A percentile compares a stretch with the other conserved stretches of the same genome.
These are phyloP conservation scores for Gadopsis bispinosus DNA, from an alignment of 2,797 vertebrate genomes.

Conservation along the genomic window DNA sequence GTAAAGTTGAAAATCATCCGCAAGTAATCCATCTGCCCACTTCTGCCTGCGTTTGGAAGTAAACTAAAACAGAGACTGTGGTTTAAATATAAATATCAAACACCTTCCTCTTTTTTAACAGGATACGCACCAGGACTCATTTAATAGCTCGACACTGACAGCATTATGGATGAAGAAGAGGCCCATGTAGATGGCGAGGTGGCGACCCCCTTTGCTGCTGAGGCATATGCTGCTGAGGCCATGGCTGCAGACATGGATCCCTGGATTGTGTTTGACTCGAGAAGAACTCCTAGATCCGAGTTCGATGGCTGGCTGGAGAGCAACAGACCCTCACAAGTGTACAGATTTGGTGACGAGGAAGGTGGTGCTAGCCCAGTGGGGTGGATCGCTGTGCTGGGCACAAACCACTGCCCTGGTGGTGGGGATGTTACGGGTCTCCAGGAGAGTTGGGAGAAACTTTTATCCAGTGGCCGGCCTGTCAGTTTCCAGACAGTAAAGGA, in stretches of 20 bases:
- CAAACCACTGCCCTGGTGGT: conserved; percentile 61
- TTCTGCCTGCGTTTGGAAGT: too few relatives aligned
- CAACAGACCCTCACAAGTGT: conserved; percentile 90
- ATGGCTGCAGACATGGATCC: conserved; percentile 95
- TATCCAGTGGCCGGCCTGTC: conserved; percentile 83
- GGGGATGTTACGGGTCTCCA: conserved; percentile 86
- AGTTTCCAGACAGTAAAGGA: conserved; percentile 88
- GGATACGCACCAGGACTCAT: conserved; percentile 1
- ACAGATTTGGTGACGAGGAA: conserved; percentile 84
- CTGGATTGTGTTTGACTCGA: conserved; percentile 91
- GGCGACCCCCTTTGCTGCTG: conserved; percentile 76
- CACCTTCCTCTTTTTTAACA: not conserved
- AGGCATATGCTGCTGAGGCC: conserved; percentile 88
- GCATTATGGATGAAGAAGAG: conserved; percentile 76
- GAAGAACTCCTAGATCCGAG: conserved; percentile 86
- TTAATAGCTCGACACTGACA: not conserved
- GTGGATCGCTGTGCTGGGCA: conserved; percentile 88
- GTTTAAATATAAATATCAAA: not conserved
- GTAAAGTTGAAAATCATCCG: not conserved
- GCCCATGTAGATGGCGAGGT: conserved; percentile 49
- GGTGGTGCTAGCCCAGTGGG: conserved; percentile 84
- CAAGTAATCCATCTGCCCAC: not conserved
- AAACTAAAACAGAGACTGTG: not conserved
- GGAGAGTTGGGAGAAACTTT: conserved; percentile 90
- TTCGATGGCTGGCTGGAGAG: conserved; percentile 91